Conservation (phyloP, 2,797 vertebrate genomes). For the Arvicola amphibius region DNA sequence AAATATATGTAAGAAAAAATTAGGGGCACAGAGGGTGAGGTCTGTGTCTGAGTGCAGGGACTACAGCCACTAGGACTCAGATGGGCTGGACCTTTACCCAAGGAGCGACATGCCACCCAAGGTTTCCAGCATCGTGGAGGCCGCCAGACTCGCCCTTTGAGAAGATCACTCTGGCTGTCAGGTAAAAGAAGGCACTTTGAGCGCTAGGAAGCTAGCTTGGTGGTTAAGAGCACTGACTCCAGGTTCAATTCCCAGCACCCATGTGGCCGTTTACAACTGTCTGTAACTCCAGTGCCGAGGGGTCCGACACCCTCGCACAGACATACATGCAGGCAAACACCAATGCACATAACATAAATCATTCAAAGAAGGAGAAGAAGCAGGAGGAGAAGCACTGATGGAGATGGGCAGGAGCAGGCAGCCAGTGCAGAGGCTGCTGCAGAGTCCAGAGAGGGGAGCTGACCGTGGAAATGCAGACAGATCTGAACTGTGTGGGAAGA, state of each 20-base stretch:
- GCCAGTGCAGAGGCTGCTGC: neutral
- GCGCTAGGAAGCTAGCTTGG: neutral
- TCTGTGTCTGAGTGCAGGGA: neutral
- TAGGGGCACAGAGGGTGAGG: neutral
- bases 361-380: neutral
- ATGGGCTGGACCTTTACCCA: neutral
- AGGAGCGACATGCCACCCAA: neutral
- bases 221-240: neutral
- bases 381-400: neutral
- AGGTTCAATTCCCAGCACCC: neutral
- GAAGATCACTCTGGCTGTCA: neutral
- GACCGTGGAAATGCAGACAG: neutral
- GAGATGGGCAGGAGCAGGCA: neutral
- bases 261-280: neutral
- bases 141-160: neutral
- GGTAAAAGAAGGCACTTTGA: neutral
- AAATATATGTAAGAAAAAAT: neutral
- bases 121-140: neutral
- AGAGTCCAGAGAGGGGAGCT: neutral
- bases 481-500: neutral
- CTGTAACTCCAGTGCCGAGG: neutral
- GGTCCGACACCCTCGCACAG: neutral
- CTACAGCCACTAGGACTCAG: neutral
- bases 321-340: neutral
- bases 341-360: neutral